Percentiles rank a stretch among this genome's conserved stretches.
These are phyloP conservation scores for Sitobion miscanthi DNA, from an alignment of 1,140 invertebrate species.

Conservation along the genomic window DNA sequence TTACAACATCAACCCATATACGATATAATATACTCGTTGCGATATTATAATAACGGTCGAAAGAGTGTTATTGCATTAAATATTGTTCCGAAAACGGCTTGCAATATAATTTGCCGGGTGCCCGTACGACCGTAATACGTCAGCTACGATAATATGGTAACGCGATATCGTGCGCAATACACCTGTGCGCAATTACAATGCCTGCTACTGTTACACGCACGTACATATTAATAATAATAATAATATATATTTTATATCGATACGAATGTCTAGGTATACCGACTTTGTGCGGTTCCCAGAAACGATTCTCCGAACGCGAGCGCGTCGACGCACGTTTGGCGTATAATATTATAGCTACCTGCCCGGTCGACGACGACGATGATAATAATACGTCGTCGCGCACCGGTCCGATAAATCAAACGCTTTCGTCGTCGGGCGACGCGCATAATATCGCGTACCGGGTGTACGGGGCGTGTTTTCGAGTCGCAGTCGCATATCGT, in stretches of 20 bases:
- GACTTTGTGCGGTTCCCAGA: conserved; percentile 9
- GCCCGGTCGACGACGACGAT: not conserved
- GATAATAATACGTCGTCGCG: conserved; percentile 1
- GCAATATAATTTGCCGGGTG: not conserved
- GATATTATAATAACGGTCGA: not conserved
- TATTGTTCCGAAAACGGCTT: not conserved
- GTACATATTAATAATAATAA: not conserved
- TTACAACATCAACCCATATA: too few relatives aligned
- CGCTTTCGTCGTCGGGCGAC: not conserved
- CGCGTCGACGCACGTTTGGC: not conserved
- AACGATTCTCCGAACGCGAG: not conserved
- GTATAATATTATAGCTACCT: not conserved
- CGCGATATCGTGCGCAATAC: not conserved
- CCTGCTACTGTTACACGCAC: not conserved
- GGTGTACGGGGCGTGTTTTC: conserved; percentile 2
- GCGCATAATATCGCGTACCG: not conserved
- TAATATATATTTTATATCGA: not conserved
- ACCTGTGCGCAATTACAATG: not conserved
- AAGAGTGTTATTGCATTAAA: not conserved
- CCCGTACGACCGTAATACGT: not conserved
- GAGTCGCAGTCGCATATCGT: not conserved
- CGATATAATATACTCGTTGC: too few relatives aligned
- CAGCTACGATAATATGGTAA: not conserved
- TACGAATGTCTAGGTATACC: not conserved
- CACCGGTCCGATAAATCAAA: conserved; percentile 13